Conservation (phyloP, 2,113 vertebrate species). For the Octodon degus region DNA sequence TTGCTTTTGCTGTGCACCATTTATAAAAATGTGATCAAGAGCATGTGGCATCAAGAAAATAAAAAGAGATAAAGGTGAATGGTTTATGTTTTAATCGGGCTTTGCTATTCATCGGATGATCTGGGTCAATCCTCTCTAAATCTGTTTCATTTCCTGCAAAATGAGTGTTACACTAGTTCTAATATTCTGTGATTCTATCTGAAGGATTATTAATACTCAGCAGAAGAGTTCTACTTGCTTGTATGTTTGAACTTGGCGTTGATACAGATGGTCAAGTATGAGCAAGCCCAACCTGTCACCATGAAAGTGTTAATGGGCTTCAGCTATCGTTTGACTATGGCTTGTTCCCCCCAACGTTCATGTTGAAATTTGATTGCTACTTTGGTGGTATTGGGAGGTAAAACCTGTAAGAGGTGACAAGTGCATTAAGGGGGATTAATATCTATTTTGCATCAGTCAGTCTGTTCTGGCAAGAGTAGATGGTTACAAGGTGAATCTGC, state of each 20-base stretch:
- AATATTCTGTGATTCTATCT: not conserved
- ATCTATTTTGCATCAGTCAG: not conserved
- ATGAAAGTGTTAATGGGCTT: not conserved
- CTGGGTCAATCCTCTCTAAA: not conserved
- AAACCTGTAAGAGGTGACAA: not conserved
- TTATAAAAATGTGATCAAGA: not conserved
- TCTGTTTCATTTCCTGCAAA: not conserved
- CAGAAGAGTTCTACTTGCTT: not conserved
- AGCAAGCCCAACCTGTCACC: not conserved
- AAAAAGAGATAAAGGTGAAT: not conserved
- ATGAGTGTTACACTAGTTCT: not conserved
- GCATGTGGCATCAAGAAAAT: not conserved
- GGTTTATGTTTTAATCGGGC: not conserved
- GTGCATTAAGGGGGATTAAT: not conserved
- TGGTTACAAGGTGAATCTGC: not conserved
- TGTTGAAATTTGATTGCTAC: not conserved
- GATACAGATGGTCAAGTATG: not conserved
- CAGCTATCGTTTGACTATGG: not conserved
- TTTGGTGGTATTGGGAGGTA: not conserved
- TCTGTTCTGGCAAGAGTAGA: not conserved
- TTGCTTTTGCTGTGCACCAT: not conserved
- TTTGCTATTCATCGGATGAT: not conserved
- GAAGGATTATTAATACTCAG: not conserved
- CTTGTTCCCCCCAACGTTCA: not conserved
- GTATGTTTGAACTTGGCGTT: not conserved